Evolutionary conservation across 2,113 vertebrate species (phyloP), one percentile per base, ranked within the genome.

Genomic region (Xenopus borealis): DNA sequence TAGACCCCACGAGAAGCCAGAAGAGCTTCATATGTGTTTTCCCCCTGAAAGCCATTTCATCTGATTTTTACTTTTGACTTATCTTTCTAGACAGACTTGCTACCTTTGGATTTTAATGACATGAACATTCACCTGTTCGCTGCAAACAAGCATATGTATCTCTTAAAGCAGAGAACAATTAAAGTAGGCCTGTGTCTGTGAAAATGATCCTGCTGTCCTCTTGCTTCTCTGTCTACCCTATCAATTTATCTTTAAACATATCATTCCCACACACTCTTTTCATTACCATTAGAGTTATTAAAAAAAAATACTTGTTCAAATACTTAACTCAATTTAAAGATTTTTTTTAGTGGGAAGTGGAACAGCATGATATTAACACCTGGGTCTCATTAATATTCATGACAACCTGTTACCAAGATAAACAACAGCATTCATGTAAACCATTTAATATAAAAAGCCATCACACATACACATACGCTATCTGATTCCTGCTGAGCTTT

Each of bases 371-470:
- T 84, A 79, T 88, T 88, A 87, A 88, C 88, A 93, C 85, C 89
- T 92, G 88, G 82, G 82, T 62, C 80, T 91, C 80, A 90, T 92
- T 89, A 91, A 90, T 89, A 92, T 87, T 83, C 73, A 91, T 84
- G 80, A 79, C 86, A 91, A 85, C 83, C 86, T 92, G 89, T 80
- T 91, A 86, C 80, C 80, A 83, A 85, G 81, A 90, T 81, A 89
- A 90, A 86, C 83, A 90, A 86, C 83, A 83, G 83, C 79, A 91
- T 86, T 85, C 83, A 78, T 83, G 82, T 87, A 89, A 91, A 88
- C 79, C 83, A 82, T 86, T 88, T 90, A 85, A 90, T 88, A 89
- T 85, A 89, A 92, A 27, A 90, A 89, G 80, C 83, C 82, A 82
- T 86, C 84, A 86, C 23, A 62, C 75, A 83, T 81, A 86, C 82